Conservation (phyloP, 2,797 vertebrate species). For the Chelon labrosus region DNA sequence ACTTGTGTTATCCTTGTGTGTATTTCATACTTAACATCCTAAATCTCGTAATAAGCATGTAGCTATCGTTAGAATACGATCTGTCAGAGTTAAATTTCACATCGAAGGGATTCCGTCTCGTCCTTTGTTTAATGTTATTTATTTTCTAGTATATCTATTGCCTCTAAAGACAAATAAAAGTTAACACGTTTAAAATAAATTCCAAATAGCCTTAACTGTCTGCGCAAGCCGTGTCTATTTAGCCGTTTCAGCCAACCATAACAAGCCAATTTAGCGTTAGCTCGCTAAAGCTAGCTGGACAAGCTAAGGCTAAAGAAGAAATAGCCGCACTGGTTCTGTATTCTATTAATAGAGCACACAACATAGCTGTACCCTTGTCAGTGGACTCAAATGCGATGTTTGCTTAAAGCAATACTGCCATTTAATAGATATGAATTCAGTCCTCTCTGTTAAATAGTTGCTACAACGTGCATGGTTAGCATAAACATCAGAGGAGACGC, state of each 20-base stretch:
- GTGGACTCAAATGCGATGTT: no score
- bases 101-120: constrained; percentile 1
- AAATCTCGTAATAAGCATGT: no score
- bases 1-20: rapidly evolving
- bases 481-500: not conserved
- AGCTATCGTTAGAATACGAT: no score
- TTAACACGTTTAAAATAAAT: rapidly evolving
- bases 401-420: not conserved
- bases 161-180: not conserved
- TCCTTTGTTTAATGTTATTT: constrained; percentile 43
- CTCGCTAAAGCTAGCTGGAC: constrained; percentile 36
- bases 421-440: not conserved
- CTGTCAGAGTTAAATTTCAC: not conserved
- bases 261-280: not conserved
- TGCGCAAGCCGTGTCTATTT: not conserved
- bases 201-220: rapidly evolving
- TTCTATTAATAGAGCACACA: not conserved
- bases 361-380: not conserved
- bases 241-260: not conserved
- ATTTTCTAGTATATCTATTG: not conserved
- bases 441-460: not conserved
- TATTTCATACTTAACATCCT: no score
- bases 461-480: not conserved
- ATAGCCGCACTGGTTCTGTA: not conserved
- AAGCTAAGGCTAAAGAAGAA: constrained; percentile 29